Base-by-base conservation (phyloP, 2,113 vertebrate species). In the Oxygymnocypris stewartii region DNA sequence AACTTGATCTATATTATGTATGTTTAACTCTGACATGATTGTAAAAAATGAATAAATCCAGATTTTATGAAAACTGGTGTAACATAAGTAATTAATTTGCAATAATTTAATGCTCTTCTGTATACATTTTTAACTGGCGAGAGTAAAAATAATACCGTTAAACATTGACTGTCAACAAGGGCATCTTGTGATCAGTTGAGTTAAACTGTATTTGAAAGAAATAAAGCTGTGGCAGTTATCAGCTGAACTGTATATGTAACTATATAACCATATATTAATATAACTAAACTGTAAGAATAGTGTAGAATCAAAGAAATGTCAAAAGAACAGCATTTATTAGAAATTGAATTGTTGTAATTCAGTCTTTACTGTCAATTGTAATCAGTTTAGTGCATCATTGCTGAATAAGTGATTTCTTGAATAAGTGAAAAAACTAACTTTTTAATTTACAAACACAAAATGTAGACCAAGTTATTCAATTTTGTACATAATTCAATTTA, bases 1-100 rank as follows among this genome's bases (percentile, higher is more conserved):
- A 67, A 90, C 79, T 90, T 87, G 84, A 84, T 88, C 57, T 76
- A 49, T 87, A 88, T 89, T 84, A 85, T 91, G 86, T 89, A 83
- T 89, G 90, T 92, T 91, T 79, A 87, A 86, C 88, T 89, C 77
- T 85, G 89, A 88, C 82, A 88, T 79, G 79, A 91, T 90, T 91
- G 87, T 89, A 88, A 81, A 84, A 88, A 92, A 84, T 51, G 2
- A 91, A 91, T 93, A 91, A 89, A 92, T 90, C 76, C 90, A 90
- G 91, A 93, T 90, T 90, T 90, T 76, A 86, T 87, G 28, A 88
- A 84, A 88, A 83, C 84, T 78, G 51, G 65, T 57, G 88, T 61
- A 51, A 40, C 31, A 16, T 78, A 12, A 23, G 3, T 73, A 2
- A 10, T 8, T 20, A 18, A 69, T 69, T 69, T 69, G 14, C 31